These are phyloP conservation scores for Callimorpha dominula DNA, from an alignment of 2,888 invertebrate genomes.

Conservation along the genomic window DNA sequence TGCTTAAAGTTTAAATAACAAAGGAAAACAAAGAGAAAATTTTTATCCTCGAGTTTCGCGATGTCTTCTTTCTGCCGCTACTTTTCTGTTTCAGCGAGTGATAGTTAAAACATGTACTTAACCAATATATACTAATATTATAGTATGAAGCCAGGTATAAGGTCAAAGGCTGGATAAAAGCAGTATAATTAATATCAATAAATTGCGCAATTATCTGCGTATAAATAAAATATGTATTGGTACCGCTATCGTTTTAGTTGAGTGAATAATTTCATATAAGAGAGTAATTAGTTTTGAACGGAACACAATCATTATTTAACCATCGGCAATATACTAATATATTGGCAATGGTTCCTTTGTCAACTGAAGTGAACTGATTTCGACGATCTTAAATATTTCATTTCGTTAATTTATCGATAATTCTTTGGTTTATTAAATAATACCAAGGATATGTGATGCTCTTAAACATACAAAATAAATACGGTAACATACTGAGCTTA, in stretches of 20 bases:
- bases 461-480: conserved; percentile 24
- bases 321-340: background rate
- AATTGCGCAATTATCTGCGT: no score
- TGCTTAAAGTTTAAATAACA: no score
- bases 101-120: no score
- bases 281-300: background rate
- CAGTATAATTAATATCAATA: conserved; percentile 2
- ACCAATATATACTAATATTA: no score
- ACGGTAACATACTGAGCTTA: conserved; percentile 19
- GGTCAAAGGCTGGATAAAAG: background rate
- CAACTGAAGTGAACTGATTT: background rate
- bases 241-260: conserved; percentile 1
- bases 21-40: no score
- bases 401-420: conserved; percentile 32
- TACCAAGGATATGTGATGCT: conserved; percentile 30
- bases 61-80: no score
- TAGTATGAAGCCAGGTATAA: background rate
- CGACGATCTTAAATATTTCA: conserved; percentile 4
- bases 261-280: conserved; percentile 1
- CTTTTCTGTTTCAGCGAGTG: no score
- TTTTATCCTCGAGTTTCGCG: no score
- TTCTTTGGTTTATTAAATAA: conserved; percentile 31
- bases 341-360: background rate
- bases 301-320: background rate
- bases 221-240: conserved; percentile 9